These are phyloP conservation scores for Staurois parvus DNA, from an alignment of 2,797 vertebrate species.

Conservation along the genomic window DNA sequence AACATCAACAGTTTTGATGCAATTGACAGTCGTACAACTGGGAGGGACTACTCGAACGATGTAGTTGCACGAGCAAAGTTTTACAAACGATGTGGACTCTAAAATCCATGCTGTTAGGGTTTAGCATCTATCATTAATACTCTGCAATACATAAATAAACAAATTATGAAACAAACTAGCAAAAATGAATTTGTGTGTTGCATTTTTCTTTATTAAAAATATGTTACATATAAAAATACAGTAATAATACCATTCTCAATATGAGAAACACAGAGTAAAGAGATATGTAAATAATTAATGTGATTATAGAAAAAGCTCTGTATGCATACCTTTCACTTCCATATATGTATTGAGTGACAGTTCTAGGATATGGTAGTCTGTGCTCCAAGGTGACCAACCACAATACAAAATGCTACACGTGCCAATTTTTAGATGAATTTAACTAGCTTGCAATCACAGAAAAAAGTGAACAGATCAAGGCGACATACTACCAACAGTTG, in stretches of 20 bases:
- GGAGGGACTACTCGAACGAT: conserved; percentile 56
- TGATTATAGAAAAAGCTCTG: neutral
- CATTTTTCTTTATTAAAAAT: conserved; percentile 9
- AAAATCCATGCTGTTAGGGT: neutral
- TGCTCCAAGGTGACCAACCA: too few species aligned
- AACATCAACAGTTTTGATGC: neutral
- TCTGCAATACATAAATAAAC: too few species aligned
- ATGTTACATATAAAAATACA: conserved; percentile 10
- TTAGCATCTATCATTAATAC: too few species aligned
- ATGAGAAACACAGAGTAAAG: conserved; percentile 23
- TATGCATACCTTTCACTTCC: neutral
- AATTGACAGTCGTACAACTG: conserved; percentile 55
- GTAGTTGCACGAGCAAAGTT: conserved; percentile 55
- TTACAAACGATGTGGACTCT: conserved; percentile 34
- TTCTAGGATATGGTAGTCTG: too few species aligned
- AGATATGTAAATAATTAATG: neutral
- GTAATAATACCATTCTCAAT: conserved; percentile 34
- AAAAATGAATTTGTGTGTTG: neutral
- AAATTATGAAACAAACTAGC: too few species aligned
- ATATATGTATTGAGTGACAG: neutral
- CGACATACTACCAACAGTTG: too few species aligned
- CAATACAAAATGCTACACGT: neutral
- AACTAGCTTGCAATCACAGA: neutral
- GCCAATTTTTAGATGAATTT: neutral
- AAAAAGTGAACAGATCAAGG: too few species aligned